Base-by-base conservation (phyloP, 2,797 vertebrate species). In the Eutrigla gurnardus region DNA sequence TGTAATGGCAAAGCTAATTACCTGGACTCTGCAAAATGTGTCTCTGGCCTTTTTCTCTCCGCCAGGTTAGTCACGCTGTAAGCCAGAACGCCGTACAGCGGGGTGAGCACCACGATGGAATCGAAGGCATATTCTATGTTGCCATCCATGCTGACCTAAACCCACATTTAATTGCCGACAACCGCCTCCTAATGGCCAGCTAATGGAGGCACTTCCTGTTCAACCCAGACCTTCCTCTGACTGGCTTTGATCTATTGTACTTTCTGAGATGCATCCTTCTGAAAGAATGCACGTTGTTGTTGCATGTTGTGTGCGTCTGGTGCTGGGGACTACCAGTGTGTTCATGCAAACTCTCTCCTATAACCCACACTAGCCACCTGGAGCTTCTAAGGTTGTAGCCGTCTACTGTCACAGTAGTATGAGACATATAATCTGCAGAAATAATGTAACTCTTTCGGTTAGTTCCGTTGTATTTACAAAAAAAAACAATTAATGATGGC, bases 171-270 rank as follows among this genome's bases (percentile, higher is more conserved):
- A 71, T 67, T 71, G 72, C 35, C 33, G 57, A 35, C 57, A 64
- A 42, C 63, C 7, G 13, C 49, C 54, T 45, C 25, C 7, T 85
- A 52, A 80, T 81, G 67, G 68, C n/a, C 3, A 0, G 3, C 54
- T 80, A 83, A 85, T 74, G 75, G 62, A 71, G 8, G 5, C 32
- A 40, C 78, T 80, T 89, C 74, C 70, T 77, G 54, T 75, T 62
- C 12, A 45, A 36, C 70, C 57, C 52, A 43, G 49, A 36, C 55
- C 11, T 60, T 46, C 7, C 43, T n/a, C 33, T 61, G 25, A 25
- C 33, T 15, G 13, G 15, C 50, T 60, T 60, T 58, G 57, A 65
- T 69, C 55, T 53, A 7, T 58, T 77, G 35, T 65, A 40, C 46
- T 55, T 57, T 35, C 50, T 35, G 14, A 14, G 32, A 35, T 53